phyloP scores from a whole-genome alignment of 1,140 invertebrate species.

The Drosophila azteca region DNA sequence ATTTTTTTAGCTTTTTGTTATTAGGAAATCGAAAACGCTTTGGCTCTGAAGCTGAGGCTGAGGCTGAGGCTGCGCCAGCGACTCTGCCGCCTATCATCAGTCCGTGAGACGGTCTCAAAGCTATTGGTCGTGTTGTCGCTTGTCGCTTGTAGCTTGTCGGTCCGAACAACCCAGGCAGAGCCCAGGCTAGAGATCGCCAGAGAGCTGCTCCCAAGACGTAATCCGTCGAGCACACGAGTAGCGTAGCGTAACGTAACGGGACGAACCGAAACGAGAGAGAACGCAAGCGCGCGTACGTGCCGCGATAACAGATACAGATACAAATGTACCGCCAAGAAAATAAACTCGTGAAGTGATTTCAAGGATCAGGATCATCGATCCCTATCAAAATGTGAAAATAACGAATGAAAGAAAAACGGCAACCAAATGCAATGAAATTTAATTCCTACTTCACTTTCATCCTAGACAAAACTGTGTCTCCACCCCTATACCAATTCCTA shows the following conservation, averaged over 20 bases:
- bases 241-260: conserved; percentile 15
- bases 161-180: conserved; percentile 47
- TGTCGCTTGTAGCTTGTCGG: conserved; percentile 81
- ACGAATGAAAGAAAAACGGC: neutral
- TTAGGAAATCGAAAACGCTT: conserved; percentile 80
- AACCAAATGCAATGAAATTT: neutral
- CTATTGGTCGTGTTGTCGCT: conserved; percentile 83
- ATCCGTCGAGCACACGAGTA: no score
- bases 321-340: conserved; percentile 20
- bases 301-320: conserved; percentile 56
- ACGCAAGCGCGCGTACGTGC: conserved; percentile 19
- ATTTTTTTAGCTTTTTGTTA: conserved; percentile 44
- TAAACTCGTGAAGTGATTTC: conserved; percentile 26
- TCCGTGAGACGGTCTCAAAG: conserved; percentile 83
- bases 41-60: conserved; percentile 38
- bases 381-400: conserved; percentile 28
- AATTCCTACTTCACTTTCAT: conserved; percentile 28
- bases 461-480: conserved; percentile 7
- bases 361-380: conserved; percentile 17
- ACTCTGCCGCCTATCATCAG: conserved; percentile 78
- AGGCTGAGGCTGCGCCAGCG: conserved; percentile 67
- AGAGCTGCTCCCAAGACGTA: no score
- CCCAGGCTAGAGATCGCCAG: conserved; percentile 34
- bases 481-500: conserved; percentile 31
- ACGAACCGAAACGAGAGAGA: conserved; percentile 29